Base-by-base conservation (phyloP, 2,797 vertebrate genomes). In the Molossus alvarezi region DNA sequence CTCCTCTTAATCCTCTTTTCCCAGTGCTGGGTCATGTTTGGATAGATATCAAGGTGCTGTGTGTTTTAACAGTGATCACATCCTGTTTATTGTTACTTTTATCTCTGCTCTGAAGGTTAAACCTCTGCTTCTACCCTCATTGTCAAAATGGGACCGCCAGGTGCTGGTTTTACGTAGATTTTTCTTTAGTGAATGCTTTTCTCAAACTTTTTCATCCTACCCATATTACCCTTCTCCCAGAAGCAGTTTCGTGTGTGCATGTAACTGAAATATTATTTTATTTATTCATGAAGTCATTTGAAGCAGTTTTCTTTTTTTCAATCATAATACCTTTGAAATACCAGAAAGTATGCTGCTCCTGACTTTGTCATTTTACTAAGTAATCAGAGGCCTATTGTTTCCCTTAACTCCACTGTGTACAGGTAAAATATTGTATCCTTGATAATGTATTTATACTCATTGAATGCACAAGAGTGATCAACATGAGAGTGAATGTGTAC, bases 401-500 rank as follows among this genome's bases (percentile, higher is more conserved):
- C 58, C 45, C 88, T 72, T 89, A 27, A 88, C 25, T 25, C 23
- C 21, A 73, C 9, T 9, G 23, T 23, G 8, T 5, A 48, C 5
- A 64, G 51, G 48, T 81, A 60, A 82, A 64, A 48, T 23, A 27
- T 29, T 88, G 83, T 86, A 64, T 91, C 45, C 51, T 93, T 23
- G 65, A 27, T 69, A 51, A 84, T 62, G 33, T 88, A 67, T 90
- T 41, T 62, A 29, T 51, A 41, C 8, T 85, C 82, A 55, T 3
- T 51, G 41, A n/a, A 57, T 53, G 55, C 62, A 87, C 82, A 81
- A 87, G 80, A 90, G 84, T 55, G 82, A 48, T 77, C 60, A 58
- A 2, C 37, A 25, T 27, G 65, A 72, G 15, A 77, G 37, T 69
- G 9, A 71, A 69, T 5, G 37, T 72, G 71, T 0, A 73, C 45